Evolutionary conservation across 2,888 invertebrate genomes (phyloP).

Genomic region (Alsophila aescularia): DNA sequence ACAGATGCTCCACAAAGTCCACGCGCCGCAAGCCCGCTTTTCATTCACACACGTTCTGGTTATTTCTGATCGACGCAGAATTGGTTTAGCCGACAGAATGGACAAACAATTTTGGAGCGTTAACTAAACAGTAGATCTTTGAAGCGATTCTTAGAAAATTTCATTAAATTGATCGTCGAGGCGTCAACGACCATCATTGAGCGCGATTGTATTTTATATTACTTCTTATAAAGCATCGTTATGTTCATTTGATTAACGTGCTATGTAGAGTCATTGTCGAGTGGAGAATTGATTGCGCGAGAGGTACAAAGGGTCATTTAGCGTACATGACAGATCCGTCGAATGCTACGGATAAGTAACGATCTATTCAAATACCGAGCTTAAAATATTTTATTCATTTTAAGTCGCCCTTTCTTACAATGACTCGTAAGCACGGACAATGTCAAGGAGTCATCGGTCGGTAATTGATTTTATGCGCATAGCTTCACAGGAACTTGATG

Average conservation of each 20-base stretch:
- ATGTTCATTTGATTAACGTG: constrained; percentile 29
- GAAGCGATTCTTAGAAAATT: constrained; percentile 17
- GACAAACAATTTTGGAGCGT: constrained; percentile 4
- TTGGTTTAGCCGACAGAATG: constrained; percentile 5
- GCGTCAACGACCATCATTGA: constrained; percentile 26
- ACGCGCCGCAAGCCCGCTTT: background rate
- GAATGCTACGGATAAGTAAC: constrained; percentile 55
- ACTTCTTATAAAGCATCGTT: constrained; percentile 17
- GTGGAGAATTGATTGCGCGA: constrained; percentile 39
- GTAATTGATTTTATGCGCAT: constrained; percentile 54
- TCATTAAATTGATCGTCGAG: constrained; percentile 24
- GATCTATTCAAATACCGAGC: constrained; percentile 66
- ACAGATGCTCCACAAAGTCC: constrained; percentile 13
- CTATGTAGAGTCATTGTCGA: constrained; percentile 32
- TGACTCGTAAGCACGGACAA: constrained; percentile 42
- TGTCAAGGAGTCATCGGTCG: constrained; percentile 45
- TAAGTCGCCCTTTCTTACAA: constrained; percentile 33
- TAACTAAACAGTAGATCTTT: constrained; percentile 18
- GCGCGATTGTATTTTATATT: constrained; percentile 20
- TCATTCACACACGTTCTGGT: constrained; percentile 1
- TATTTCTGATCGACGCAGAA: constrained; percentile 1
- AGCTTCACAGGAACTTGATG: constrained; percentile 29
- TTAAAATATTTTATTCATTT: constrained; percentile 65
- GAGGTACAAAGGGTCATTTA: constrained; percentile 64
- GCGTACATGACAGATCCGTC: constrained; percentile 52